Evolutionary conservation across 2,113 vertebrate species (phyloP), one percentile per base, ranked within the genome.

Genomic region (Carettochelys insculpta): DNA sequence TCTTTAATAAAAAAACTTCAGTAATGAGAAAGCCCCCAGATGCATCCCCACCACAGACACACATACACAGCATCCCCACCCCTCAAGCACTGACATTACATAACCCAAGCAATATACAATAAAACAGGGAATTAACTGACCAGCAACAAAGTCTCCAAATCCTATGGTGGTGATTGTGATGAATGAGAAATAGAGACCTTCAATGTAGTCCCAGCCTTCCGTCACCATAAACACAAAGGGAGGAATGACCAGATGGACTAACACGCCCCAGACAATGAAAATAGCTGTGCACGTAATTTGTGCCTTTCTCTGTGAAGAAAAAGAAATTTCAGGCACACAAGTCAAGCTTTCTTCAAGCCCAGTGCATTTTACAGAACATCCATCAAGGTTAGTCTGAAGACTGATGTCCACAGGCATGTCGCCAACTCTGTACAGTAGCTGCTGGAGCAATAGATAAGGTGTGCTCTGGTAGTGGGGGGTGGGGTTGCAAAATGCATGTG

Each of bases 151-250:
- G 97, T 99, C 99, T 73, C 99, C 99, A 90, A 99, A 99, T 92
- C 99, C 99, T 85, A 99, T 99, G 87, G 99, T 99, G 82, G 99
- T 99, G 97, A 99, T 98, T 80, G 99, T 99, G 96, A 99, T 99
- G 90, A 99, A 99, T 34, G 99, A 99, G 96, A 99, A 99, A 96
- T 99, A 99, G 92, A 99, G 98, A 56, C 99, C 99, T 95, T 99
- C 99, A 5, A 99, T 97, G 83, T 99, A 99, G 82, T 98, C 87
- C 99, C 99, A 99, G 77, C 99, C 98, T 97, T 99, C 99, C 4
- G 99, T 99, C 86, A 98, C 98, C 99, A 99, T 99, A 94, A 99
- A 99, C 34, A 99, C 98, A 80, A 99, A 98, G 41, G 99, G 99
- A 22, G 99, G 99, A 93, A 99, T 98, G 86, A 99, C 98, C 89